These are phyloP conservation scores for Brevimyrus niger DNA, from an alignment of 2,113 vertebrate genomes.

Conservation along the genomic window DNA sequence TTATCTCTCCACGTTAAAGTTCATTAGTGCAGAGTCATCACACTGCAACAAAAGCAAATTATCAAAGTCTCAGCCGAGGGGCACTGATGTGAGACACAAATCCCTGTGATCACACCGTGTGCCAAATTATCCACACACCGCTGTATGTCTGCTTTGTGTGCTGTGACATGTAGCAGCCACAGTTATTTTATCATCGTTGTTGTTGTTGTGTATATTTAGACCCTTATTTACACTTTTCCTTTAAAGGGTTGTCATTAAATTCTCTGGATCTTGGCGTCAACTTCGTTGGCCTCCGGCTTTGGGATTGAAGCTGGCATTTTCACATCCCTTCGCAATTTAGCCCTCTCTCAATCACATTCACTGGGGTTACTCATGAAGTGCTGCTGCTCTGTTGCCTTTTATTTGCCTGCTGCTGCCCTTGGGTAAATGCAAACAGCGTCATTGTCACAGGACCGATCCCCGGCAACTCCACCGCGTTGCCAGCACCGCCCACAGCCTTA, in stretches of 20 bases:
- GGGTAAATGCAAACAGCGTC: not conserved
- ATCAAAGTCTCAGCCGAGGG: constrained; percentile 48
- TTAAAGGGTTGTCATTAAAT: constrained; percentile 34
- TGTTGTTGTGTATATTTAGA: constrained; percentile 18
- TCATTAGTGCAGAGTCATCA: constrained; percentile 34
- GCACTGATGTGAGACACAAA: constrained; percentile 53
- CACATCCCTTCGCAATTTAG: constrained; percentile 40
- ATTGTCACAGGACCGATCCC: not conserved
- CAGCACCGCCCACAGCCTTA: not conserved
- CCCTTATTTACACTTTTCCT: constrained; percentile 47
- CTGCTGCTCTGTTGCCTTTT: not conserved
- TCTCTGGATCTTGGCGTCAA: not conserved
- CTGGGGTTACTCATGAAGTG: constrained; percentile 12
- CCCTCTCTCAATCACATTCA: constrained; percentile 33
- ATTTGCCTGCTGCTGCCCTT: not conserved
- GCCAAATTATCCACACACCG: constrained; percentile 52
- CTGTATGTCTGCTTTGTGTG: constrained; percentile 51
- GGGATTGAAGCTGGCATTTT: constrained; percentile 39
- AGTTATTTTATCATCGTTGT: not conserved
- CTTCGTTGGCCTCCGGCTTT: constrained; percentile 26
- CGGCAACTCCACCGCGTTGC: not conserved
- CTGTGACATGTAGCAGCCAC: not conserved
- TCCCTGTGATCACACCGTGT: constrained; percentile 58
- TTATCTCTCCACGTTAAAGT: constrained; percentile 32
- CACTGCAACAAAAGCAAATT: constrained; percentile 53